These are phyloP conservation scores for Lepidochitona cinerea DNA, from an alignment of 2,888 invertebrate genomes.

Conservation along the genomic window DNA sequence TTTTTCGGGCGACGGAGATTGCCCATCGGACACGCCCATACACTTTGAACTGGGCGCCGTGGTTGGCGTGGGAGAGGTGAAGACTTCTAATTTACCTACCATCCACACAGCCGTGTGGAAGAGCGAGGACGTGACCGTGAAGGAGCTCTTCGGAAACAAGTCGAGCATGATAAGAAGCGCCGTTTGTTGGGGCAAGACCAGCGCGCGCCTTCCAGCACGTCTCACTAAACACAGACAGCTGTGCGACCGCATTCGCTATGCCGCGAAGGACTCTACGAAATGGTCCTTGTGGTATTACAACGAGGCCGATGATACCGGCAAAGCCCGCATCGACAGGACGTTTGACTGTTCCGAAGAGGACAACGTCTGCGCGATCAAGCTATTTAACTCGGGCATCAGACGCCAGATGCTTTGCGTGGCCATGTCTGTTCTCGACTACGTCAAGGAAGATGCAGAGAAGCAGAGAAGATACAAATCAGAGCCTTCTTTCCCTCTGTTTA, in stretches of 20 bases:
- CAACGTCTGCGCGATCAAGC: not conserved
- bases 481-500: not conserved
- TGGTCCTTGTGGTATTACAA: not conserved
- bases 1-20: not conserved
- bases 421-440: not conserved
- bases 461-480: not conserved
- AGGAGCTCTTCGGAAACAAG: not conserved
- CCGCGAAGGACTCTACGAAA: not conserved
- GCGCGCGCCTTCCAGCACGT: not conserved
- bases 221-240: not conserved
- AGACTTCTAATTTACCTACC: not conserved
- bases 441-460: not conserved
- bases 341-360: not conserved
- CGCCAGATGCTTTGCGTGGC: not conserved
- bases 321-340: not conserved
- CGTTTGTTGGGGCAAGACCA: not conserved
- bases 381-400: not conserved
- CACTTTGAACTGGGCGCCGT: not conserved
- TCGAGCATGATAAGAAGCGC: not conserved
- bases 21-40: not conserved
- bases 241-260: not conserved
- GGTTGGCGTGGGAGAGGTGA: not conserved
- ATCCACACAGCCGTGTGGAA: not conserved
- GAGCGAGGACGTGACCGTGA: not conserved
- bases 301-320: not conserved